Conservation (phyloP, 1,140 invertebrate species). For the Bombus confusus region DNA sequence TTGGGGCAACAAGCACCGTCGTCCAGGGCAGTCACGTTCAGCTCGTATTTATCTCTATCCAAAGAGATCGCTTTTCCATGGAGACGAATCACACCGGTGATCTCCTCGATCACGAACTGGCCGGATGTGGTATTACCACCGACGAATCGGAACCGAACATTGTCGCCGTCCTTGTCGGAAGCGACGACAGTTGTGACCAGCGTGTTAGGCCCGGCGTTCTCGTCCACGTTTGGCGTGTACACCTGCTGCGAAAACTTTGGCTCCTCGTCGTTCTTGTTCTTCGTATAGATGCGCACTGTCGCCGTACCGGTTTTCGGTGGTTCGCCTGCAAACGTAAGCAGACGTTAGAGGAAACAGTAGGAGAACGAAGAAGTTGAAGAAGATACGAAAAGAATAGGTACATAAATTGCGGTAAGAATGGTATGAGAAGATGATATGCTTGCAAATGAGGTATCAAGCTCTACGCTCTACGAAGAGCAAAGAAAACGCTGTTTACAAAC, state of each 20-base stretch:
- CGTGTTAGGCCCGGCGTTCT: slow-evolving; percentile 96
- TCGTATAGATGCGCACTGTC: slow-evolving; percentile 96
- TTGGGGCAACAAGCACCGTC: slow-evolving; percentile 96
- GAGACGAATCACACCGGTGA: slow-evolving; percentile 95
- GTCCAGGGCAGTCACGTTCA: slow-evolving; percentile 97
- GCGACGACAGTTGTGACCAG: slow-evolving; percentile 97
- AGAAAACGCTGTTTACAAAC: too few relatives aligned
- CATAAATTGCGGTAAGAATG: too few relatives aligned
- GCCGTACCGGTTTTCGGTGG: slow-evolving; percentile 95
- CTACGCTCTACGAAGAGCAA: too few relatives aligned
- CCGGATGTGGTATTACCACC: slow-evolving; percentile 94
- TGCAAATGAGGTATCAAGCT: too few relatives aligned
- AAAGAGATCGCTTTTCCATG: slow-evolving; percentile 92
- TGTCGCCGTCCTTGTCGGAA: slow-evolving; percentile 97
- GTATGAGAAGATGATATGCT: too few relatives aligned
- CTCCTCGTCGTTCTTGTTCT: slow-evolving; percentile 98
- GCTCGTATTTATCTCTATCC: slow-evolving; percentile 94
- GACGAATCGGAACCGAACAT: slow-evolving; percentile 96
- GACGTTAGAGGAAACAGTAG: neutral
- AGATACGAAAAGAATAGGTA: too few relatives aligned
- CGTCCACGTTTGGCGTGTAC: slow-evolving; percentile 97
- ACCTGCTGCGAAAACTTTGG: slow-evolving; percentile 98
- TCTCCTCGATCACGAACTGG: slow-evolving; percentile 97
- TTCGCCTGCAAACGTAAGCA: slow-evolving; percentile 84
- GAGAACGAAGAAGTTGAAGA: too few relatives aligned